Conservation (phyloP, 1,140 invertebrate genomes). For the Scaptodrosophila lebanonensis region DNA sequence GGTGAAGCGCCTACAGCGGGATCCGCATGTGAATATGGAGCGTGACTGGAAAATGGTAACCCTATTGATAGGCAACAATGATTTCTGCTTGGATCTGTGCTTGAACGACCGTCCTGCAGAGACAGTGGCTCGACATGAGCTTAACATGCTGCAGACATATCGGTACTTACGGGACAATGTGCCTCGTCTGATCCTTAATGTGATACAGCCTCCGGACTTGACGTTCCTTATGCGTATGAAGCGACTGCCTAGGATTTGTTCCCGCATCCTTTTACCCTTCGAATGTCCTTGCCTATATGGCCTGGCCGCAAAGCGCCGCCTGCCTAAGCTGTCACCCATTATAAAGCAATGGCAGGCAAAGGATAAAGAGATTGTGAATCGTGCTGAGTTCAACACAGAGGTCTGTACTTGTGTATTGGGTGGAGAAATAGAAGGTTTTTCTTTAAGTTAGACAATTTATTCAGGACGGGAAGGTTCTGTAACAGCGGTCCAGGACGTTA, state of each 20-base stretch:
- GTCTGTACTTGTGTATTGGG: too few relatives aligned
- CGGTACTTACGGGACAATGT: slow-evolving; percentile 68
- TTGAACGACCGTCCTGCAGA: slow-evolving; percentile 60
- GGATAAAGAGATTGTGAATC: slow-evolving; percentile 76
- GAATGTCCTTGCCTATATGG: slow-evolving; percentile 80
- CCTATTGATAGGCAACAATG: slow-evolving; percentile 84
- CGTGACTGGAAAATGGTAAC: slow-evolving; percentile 86
- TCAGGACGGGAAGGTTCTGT: too few relatives aligned
- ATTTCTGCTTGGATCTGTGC: slow-evolving; percentile 84
- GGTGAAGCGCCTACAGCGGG: slow-evolving; percentile 80
- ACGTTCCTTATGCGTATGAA: slow-evolving; percentile 59
- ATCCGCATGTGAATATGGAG: slow-evolving; percentile 80
- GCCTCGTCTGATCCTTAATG: slow-evolving; percentile 63
- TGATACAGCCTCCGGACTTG: slow-evolving; percentile 68
- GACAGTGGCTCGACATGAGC: slow-evolving; percentile 50
- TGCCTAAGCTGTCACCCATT: slow-evolving; percentile 61
- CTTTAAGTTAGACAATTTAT: too few relatives aligned
- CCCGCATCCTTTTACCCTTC: slow-evolving; percentile 64
- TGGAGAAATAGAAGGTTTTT: too few relatives aligned
- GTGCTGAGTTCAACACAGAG: slow-evolving; percentile 71
- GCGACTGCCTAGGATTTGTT: slow-evolving; percentile 72
- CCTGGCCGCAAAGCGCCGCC: slow-evolving; percentile 49
- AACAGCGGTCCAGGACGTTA: too few relatives aligned
- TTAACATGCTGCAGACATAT: slow-evolving; percentile 66
- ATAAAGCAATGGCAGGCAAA: slow-evolving; percentile 77